Evolutionary conservation across 2,797 vertebrate species (phyloP).

Genomic region (Onychomys leucogaster): DNA sequence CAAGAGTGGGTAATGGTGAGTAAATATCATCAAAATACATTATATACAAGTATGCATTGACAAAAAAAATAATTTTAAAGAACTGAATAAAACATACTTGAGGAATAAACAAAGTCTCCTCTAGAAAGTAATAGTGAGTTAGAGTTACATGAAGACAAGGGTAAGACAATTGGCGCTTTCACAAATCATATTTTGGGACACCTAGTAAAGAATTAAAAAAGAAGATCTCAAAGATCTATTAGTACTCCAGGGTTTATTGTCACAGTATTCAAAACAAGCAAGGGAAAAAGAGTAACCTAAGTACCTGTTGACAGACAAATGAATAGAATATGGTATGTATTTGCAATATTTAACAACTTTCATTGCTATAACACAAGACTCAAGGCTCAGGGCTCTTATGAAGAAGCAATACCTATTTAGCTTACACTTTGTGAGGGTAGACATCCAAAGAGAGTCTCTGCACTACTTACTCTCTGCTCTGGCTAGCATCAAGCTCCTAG

Average conservation of each 20-base stretch:
- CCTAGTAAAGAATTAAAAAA: not conserved
- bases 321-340: not conserved
- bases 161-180: not conserved
- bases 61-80: not conserved
- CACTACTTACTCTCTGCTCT: not conserved
- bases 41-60: not conserved
- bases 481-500: not conserved
- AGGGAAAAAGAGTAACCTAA: not conserved
- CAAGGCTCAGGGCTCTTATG: not conserved
- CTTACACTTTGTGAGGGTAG: not conserved
- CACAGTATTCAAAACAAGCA: not conserved
- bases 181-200: not conserved
- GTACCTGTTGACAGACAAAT: not conserved
- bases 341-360: not conserved
- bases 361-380: not conserved
- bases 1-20: not conserved
- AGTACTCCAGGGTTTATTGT: not conserved
- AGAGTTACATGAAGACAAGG: not conserved
- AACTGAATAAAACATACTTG: not conserved
- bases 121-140: not conserved
- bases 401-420: not conserved
- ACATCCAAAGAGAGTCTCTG: not conserved
- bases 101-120: not conserved
- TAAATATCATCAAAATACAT: not conserved
- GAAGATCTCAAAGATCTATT: not conserved